phyloP scores from a whole-genome alignment of 1,140 invertebrate genomes.

The Ostrea edulis region DNA sequence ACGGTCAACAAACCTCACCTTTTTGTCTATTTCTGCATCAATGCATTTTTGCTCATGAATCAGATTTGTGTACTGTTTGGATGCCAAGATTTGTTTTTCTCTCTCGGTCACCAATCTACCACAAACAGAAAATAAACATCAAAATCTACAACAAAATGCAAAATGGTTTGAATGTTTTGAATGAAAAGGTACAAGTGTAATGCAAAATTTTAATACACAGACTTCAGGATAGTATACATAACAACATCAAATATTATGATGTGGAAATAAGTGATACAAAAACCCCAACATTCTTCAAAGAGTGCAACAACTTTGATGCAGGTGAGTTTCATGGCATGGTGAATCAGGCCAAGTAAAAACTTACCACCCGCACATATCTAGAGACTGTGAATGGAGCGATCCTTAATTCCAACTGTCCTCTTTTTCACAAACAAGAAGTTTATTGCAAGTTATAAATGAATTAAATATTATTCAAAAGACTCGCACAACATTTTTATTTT shows the following conservation, averaged over 20 bases:
- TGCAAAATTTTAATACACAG: background rate
- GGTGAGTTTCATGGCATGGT: background rate
- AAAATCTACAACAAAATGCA: background rate
- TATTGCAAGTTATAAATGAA: background rate
- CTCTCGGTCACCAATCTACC: constrained; percentile 72
- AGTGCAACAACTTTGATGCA: background rate
- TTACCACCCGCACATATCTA: constrained; percentile 71
- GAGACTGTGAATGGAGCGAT: constrained; percentile 72
- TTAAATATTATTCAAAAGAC: background rate
- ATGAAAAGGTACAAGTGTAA: background rate
- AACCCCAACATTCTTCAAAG: background rate
- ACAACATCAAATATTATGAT: background rate
- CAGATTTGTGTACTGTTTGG: constrained; percentile 70
- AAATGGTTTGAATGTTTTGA: background rate
- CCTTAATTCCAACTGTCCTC: constrained; percentile 66
- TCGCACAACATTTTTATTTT: background rate
- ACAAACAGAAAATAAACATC: constrained; percentile 54
- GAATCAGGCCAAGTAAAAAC: constrained; percentile 5
- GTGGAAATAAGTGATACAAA: background rate
- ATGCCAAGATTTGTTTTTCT: constrained; percentile 70
- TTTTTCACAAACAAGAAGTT: constrained; percentile 42
- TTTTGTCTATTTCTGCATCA: constrained; percentile 72
- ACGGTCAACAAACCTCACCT: constrained; percentile 65
- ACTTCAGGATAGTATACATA: background rate
- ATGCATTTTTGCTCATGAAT: constrained; percentile 70